Evolutionary conservation across 2,888 invertebrate species (phyloP), one percentile per base, ranked within the genome.

Genomic region (Mechanitis mazaeus): DNA sequence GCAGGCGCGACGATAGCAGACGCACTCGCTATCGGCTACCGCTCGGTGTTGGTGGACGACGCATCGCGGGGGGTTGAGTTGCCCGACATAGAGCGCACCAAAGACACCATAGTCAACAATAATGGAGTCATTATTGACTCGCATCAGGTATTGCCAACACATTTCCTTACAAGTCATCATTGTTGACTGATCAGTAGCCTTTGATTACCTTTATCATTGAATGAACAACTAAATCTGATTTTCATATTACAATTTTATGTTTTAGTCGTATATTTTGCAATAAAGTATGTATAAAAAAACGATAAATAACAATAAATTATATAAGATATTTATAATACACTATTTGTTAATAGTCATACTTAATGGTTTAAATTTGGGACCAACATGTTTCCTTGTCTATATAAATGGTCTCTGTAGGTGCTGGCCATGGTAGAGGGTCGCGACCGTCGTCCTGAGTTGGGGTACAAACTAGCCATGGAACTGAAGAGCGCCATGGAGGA

Each of bases 1-100:
- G 5, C 64, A 95, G 95, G 96, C 0, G 95, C 96, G 4, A 97
- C 98, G 0, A 96, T 96, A 46, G 93, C 94, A 0, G 96, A 98
- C 85, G 95, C 97, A 0, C 83, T 97, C n/a, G 95, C 96, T 1
- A 95, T 95, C 71, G 98, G 97, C 0, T 98, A 97, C 87, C 93
- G 97, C 68, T 96, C 98, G 11, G 92, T 97, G 57, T 86, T 98
- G 42, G 92, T 98, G 9, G 97, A 98, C 72, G 97, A 98, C 84
- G 97, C 97, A 68, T 94, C 95, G 72, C 93, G 97, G 56, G 98
- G 98, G 2, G 97, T 98, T 0, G 94, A 95, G 81, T 85, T 95
- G 38, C 92, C 94, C 31, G 96, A 96, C 77, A 98, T 98, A 63
- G 95, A 95, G 79, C 92, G 92, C 73, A 96, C 96, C 54, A 96